Base-by-base conservation (phyloP, 2,113 vertebrate species). In the Trematomus loennbergii region DNA sequence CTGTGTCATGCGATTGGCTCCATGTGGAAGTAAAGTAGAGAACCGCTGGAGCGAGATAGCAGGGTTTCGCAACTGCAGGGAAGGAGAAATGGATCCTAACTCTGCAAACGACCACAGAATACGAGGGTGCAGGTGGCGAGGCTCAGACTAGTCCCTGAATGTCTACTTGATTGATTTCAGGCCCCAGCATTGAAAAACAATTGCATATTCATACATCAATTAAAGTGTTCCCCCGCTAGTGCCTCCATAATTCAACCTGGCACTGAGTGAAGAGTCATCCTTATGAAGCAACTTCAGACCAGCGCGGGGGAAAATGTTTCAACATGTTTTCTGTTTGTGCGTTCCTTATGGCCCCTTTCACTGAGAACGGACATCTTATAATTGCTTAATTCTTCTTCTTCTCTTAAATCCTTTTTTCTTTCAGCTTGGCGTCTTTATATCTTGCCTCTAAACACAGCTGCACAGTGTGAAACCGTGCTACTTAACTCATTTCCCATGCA, bases 141-240 rank as follows among this genome's bases (percentile, higher is more conserved):
- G 78, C 82, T 90, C 75, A 78, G 73, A 87, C 78, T 79, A 84
- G 59, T 66, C 75, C 50, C 77, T 46, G 69, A 85, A 81, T 55
- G 86, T 91, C 82, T 62, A 57, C 62, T 82, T 93, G 91, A 93
- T 91, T 91, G 91, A 94, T 94, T 90, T 91, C 89, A 89, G 91
- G 80, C 57, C 66, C 29, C 25, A 17, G 73, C 73, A 86, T 81
- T 69, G 81, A 82, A 78, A 82, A 68, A 63, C 72, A 50, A 88
- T 82, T 90, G 83, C 91, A 94, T 94, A 94, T 92, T 93, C 91
- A 93, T 92, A 88, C 77, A 75, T 84, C 87, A 90, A 86, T 93
- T 91, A 85, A 89, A 93, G 87, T 78, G 79, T 86, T 79, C 58
- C 67, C 78, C 70, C 64, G 50, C 72, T 33, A 57, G 75, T 57